These are phyloP conservation scores for Balearica regulorum DNA, from an alignment of 2,797 vertebrate genomes.

Conservation along the genomic window DNA sequence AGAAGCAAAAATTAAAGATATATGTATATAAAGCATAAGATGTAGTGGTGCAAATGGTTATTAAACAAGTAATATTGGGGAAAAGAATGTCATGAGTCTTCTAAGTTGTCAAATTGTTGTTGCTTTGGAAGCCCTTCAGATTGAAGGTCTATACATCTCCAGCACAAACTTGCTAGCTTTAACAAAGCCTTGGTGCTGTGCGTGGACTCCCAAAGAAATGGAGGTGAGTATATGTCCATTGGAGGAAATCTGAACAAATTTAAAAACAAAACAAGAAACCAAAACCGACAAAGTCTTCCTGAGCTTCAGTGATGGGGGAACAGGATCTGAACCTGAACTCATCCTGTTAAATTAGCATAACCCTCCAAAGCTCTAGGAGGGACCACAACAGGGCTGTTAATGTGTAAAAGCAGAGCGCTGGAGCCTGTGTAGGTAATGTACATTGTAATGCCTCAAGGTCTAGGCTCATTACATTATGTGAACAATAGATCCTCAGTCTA, in stretches of 20 bases:
- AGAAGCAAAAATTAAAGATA: conserved; percentile 71
- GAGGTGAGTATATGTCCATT: neutral
- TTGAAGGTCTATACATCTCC: neutral
- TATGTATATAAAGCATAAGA: conserved; percentile 78
- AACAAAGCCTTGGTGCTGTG: neutral
- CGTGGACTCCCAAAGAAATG: neutral
- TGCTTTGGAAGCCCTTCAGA: neutral
- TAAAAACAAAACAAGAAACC: neutral
- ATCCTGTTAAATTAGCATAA: neutral
- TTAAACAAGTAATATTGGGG: conserved; percentile 68
- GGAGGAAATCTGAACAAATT: neutral
- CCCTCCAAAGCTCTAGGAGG: neutral
- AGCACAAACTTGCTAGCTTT: neutral
- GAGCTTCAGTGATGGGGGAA: neutral
- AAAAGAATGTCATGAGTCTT: conserved; percentile 9
- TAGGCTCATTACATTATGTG: neutral
- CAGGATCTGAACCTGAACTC: neutral
- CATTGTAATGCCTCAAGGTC: neutral
- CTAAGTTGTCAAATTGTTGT: neutral
- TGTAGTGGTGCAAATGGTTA: conserved; percentile 77
- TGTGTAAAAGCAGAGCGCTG: neutral
- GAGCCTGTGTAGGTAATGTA: neutral
- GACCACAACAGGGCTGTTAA: neutral
- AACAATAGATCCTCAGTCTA: neutral
- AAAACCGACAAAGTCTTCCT: neutral